These are phyloP conservation scores for Heliconius erato DNA, from an alignment of 2,888 invertebrate species.

Conservation along the genomic window DNA sequence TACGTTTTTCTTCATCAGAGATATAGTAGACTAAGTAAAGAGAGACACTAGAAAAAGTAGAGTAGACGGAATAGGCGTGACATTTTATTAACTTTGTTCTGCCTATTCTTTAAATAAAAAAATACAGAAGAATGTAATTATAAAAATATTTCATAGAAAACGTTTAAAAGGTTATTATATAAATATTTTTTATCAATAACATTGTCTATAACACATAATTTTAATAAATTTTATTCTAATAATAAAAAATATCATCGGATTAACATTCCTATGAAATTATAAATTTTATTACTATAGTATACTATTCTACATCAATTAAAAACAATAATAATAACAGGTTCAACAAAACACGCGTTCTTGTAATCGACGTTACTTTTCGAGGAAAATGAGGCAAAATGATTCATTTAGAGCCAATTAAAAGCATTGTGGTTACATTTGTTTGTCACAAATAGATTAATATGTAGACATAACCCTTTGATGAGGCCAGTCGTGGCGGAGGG, in stretches of 20 bases:
- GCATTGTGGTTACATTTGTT: slow-evolving; percentile 52
- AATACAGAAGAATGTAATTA: no score
- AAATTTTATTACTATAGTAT: neutral
- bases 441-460: slow-evolving; percentile 50
- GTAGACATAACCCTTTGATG: slow-evolving; percentile 48
- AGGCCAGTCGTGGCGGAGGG: no score
- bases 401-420: slow-evolving; percentile 49
- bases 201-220: neutral
- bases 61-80: no score
- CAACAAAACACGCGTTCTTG: slow-evolving; percentile 5
- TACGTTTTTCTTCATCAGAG: no score
- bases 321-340: no score
- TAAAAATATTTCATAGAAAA: neutral
- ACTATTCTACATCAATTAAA: neutral
- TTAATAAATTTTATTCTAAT: neutral
- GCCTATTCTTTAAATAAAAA: no score
- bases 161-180: neutral
- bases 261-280: neutral
- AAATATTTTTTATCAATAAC: neutral
- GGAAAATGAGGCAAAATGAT: slow-evolving; percentile 49
- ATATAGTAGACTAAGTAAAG: no score
- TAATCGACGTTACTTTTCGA: slow-evolving; percentile 37
- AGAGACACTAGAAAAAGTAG: no score
- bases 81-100: no score
- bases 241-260: neutral